Conservation (phyloP, 1,140 invertebrate genomes). For the Trichomalopsis sarcophagae region DNA sequence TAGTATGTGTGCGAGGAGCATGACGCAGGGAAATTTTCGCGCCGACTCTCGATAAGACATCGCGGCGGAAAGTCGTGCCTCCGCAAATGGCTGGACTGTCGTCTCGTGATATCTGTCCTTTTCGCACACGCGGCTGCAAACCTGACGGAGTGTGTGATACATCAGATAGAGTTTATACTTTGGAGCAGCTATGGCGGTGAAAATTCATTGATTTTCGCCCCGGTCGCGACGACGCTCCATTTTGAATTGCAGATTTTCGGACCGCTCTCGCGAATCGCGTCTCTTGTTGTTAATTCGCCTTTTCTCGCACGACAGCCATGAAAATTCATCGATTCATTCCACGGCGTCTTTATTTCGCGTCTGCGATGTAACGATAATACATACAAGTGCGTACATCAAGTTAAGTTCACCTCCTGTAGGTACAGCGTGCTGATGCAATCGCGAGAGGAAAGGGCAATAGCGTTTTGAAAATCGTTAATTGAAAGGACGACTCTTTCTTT, state of each 20-base stretch:
- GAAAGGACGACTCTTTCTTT: background rate
- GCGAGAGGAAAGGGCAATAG: background rate
- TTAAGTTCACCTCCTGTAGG: no score
- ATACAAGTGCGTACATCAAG: no score
- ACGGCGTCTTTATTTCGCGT: background rate
- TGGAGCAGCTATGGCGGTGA: background rate
- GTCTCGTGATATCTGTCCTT: no score
- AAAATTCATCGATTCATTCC: conserved; percentile 4
- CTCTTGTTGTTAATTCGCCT: background rate
- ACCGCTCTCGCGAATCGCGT: background rate
- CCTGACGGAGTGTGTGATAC: no score
- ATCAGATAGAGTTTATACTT: no score
- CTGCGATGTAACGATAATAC: no score
- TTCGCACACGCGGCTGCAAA: no score
- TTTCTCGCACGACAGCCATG: no score
- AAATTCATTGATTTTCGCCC: conserved; percentile 21
- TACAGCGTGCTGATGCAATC: background rate
- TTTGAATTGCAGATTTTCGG: conserved; percentile 18
- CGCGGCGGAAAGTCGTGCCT: background rate
- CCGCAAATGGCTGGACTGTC: no score
- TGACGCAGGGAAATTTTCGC: conserved; percentile 30
- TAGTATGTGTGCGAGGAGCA: background rate
- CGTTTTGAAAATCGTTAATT: background rate
- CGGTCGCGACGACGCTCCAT: conserved; percentile 15
- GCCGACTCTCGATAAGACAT: background rate